A percentile compares a stretch with the other conserved stretches of the same genome.
These are phyloP conservation scores for Zhuqinia jingwanae DNA, from an alignment of 2,888 invertebrate genomes.

Conservation along the genomic window DNA sequence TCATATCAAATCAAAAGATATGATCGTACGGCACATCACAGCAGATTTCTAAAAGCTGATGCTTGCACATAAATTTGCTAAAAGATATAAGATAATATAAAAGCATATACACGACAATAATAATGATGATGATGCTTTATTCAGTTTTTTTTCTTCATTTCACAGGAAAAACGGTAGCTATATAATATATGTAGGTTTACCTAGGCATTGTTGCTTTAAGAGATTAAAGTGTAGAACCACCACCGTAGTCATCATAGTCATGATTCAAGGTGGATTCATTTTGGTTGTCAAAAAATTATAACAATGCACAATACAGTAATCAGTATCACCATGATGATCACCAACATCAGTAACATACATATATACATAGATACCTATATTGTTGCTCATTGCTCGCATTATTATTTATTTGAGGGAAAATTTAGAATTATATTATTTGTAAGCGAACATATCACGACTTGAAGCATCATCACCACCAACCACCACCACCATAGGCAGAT, in stretches of 20 bases:
- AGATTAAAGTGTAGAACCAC: background rate
- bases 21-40: conserved; percentile 10
- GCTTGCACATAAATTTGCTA: background rate
- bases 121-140: conserved; percentile 7
- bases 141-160: conserved; percentile 33
- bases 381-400: background rate
- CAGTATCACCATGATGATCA: too few species aligned
- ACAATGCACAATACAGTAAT: background rate
- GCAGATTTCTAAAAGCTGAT: conserved; percentile 36
- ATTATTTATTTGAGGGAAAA: too few species aligned
- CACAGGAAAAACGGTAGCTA: background rate
- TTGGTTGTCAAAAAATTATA: conserved; percentile 47
- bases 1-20: background rate
- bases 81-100: background rate
- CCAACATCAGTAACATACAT: background rate
- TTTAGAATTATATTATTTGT: background rate
- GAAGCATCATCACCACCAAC: background rate
- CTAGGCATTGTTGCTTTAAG: background rate
- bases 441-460: background rate
- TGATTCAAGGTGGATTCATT: conserved; percentile 42
- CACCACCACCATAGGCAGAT: background rate
- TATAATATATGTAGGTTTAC: background rate
- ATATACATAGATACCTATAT: too few species aligned
- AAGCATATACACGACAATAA: background rate
- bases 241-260: background rate